A percentile compares a stretch with the other conserved stretches of the same genome.
These are phyloP conservation scores for Embidobia sp. DNA, from an alignment of 2,888 invertebrate species.

Conservation along the genomic window DNA sequence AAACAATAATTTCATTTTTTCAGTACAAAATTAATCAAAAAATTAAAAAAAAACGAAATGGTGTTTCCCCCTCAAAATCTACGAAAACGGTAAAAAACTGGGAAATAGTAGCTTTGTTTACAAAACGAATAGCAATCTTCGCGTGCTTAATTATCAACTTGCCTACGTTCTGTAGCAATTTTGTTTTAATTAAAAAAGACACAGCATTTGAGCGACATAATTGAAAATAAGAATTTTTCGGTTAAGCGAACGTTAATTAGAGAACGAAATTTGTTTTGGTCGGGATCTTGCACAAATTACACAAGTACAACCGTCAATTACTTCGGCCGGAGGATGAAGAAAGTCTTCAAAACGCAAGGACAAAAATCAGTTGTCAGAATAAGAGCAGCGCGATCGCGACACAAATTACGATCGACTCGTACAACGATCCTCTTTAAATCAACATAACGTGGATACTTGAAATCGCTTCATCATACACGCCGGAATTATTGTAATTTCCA, in stretches of 20 bases:
- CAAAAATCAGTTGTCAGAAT: slow-evolving; percentile 46
- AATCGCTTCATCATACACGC: slow-evolving; percentile 52
- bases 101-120: no score
- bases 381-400: slow-evolving; percentile 24
- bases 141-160: slow-evolving; percentile 1
- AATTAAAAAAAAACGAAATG: no score
- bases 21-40: no score
- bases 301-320: slow-evolving; percentile 46
- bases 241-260: slow-evolving; percentile 22
- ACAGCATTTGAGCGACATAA: slow-evolving; percentile 12
- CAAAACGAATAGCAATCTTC: no score
- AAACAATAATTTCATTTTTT: no score
- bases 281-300: slow-evolving; percentile 31
- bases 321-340: slow-evolving; percentile 4
- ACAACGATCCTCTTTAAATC: slow-evolving; percentile 41
- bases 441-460: slow-evolving; percentile 53
- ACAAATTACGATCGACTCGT: slow-evolving; percentile 26
- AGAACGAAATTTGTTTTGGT: slow-evolving; percentile 30
- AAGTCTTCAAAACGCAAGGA: slow-evolving; percentile 28
- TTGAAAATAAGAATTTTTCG: slow-evolving; percentile 34
- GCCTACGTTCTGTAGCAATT: slow-evolving; percentile 4
- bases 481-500: slow-evolving; percentile 55
- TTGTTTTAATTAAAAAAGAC: slow-evolving; percentile 40
- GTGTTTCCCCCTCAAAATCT: no score
- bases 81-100: no score